These are phyloP conservation scores for Zygothrica quintamaculata DNA, from an alignment of 2,888 invertebrate species.

Conservation along the genomic window DNA sequence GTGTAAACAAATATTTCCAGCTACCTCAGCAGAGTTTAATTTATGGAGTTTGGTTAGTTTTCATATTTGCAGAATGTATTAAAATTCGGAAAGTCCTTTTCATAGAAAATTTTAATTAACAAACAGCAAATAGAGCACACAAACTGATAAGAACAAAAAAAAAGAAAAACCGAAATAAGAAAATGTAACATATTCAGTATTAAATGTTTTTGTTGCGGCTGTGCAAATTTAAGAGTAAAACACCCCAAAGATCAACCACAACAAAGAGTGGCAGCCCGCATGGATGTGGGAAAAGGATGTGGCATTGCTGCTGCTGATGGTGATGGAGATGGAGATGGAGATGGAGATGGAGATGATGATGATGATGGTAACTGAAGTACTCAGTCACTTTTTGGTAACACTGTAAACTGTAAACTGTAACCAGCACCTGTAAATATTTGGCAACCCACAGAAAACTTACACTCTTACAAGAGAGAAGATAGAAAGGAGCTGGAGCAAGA, in stretches of 20 bases:
- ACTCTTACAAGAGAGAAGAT: constrained; percentile 20
- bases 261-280: constrained; percentile 48
- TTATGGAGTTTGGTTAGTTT: too few species aligned
- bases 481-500: constrained; percentile 34
- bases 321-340: too few species aligned
- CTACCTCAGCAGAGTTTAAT: not conserved
- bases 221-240: constrained; percentile 24
- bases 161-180: constrained; percentile 3
- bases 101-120: constrained; percentile 56
- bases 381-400: not conserved
- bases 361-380: not conserved
- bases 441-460: constrained; percentile 51
- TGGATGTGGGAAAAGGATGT: constrained; percentile 8
- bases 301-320: constrained; percentile 12
- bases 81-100: constrained; percentile 38
- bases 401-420: constrained; percentile 27
- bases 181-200: constrained; percentile 35
- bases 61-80: too few species aligned
- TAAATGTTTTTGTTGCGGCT: constrained; percentile 65
- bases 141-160: constrained; percentile 7
- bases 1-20: constrained; percentile 11
- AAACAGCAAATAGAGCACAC: constrained; percentile 13
- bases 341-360: constrained; percentile 1
- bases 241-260: constrained; percentile 53
- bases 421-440: constrained; percentile 62